Conservation (phyloP, 2,797 vertebrate genomes). For the Hyperoplus immaculatus region DNA sequence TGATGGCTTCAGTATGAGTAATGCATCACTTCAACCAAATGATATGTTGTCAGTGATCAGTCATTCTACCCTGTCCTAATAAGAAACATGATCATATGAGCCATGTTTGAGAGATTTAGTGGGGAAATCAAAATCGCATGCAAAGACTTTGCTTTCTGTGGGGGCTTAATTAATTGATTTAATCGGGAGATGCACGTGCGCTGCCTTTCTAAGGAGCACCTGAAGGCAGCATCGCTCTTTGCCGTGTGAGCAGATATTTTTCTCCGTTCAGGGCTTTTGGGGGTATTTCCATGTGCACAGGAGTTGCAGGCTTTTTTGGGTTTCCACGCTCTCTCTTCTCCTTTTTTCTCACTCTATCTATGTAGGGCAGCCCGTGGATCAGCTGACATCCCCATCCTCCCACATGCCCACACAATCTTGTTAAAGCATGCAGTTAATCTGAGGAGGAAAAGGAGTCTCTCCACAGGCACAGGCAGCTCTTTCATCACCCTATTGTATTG, state of each 20-base stretch:
- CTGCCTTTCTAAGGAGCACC: constrained; percentile 25
- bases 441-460: constrained; percentile 79
- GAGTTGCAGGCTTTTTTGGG: constrained; percentile 59
- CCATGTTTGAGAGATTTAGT: constrained; percentile 19
- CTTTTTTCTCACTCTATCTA: constrained; percentile 71
- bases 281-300: constrained; percentile 46
- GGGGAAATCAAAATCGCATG: constrained; percentile 18
- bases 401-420: constrained; percentile 86
- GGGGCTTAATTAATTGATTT: constrained; percentile 36
- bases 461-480: constrained; percentile 71
- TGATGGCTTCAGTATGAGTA: constrained; percentile 29
- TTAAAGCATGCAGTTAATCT: constrained; percentile 86
- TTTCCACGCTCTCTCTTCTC: constrained; percentile 62
- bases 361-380: constrained; percentile 87
- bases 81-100: constrained; percentile 22
- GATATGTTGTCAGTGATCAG: constrained; percentile 46
- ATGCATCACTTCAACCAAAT: constrained; percentile 43
- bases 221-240: constrained; percentile 36
- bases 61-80: constrained; percentile 26
- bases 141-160: neutral
- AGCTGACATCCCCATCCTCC: constrained; percentile 86
- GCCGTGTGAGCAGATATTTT: constrained; percentile 43
- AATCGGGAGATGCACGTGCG: constrained; percentile 25
- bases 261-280: constrained; percentile 28
- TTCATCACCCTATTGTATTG: constrained; percentile 79